Conservation (phyloP, 2,888 invertebrate species). For the Eupithecia dodoneata region DNA sequence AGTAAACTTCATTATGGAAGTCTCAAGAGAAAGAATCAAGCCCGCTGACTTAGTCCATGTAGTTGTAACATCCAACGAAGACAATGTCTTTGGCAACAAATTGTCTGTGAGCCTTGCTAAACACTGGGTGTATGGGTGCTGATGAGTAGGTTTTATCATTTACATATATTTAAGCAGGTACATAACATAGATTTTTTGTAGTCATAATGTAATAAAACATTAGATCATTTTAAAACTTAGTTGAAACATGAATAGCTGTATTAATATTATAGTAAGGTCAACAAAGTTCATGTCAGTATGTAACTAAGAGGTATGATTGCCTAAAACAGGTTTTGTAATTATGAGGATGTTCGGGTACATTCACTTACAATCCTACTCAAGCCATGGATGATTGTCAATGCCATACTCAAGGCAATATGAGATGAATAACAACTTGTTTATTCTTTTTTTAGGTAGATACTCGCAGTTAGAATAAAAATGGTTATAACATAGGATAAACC, state of each 20-base stretch:
- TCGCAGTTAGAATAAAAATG: neutral
- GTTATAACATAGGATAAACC: neutral
- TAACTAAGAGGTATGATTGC: neutral
- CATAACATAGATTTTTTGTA: neutral
- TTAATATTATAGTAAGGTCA: neutral
- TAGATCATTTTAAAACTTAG: neutral
- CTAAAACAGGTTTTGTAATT: constrained; percentile 10
- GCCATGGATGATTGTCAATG: constrained; percentile 12
- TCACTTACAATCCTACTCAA: constrained; percentile 24
- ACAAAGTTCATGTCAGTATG: neutral
- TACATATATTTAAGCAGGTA: too few relatives aligned
- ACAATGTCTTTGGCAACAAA: too few relatives aligned
- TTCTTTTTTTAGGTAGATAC: too few relatives aligned
- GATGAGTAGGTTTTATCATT: neutral
- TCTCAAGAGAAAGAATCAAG: neutral
- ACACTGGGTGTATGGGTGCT: neutral
- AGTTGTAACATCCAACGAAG: neutral
- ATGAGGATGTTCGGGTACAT: constrained; percentile 17
- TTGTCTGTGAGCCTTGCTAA: too few relatives aligned
- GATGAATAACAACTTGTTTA: neutral
- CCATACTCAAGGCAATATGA: neutral
- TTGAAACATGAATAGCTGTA: neutral
- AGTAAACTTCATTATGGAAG: neutral
- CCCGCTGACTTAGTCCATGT: neutral
- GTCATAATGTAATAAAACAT: neutral